A percentile compares a stretch with the other conserved stretches of the same genome.
Conservation (phyloP, 2,797 vertebrate genomes). For the Euthynnus affinis region DNA sequence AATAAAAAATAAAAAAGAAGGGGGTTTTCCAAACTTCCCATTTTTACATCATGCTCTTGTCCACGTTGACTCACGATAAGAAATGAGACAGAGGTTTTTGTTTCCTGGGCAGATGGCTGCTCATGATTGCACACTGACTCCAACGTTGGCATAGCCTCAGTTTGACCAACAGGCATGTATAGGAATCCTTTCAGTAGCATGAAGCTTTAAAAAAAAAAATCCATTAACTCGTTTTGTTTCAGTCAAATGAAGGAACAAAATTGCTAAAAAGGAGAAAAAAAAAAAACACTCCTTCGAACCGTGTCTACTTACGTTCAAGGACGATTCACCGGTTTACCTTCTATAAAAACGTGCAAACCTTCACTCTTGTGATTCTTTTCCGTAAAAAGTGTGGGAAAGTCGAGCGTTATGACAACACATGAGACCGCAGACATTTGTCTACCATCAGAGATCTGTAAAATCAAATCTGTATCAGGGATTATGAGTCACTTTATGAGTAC, state of each 20-base stretch:
- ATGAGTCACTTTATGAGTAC: too few species aligned
- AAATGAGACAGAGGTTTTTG: constrained; percentile 12
- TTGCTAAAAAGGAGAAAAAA: constrained; percentile 4
- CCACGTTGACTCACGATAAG: constrained; percentile 6
- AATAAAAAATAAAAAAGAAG: too few species aligned
- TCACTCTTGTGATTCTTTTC: not conserved
- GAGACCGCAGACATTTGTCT: not conserved
- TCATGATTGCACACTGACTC: not conserved
- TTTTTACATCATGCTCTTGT: constrained; percentile 35
- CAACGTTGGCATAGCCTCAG: not conserved
- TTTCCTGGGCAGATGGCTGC: not conserved
- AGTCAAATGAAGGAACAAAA: not conserved
- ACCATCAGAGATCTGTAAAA: too few species aligned
- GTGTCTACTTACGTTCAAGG: too few species aligned
- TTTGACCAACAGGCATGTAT: too few species aligned
- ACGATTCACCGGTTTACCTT: too few species aligned
- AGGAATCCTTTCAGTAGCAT: not conserved
- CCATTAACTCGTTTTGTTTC: not conserved
- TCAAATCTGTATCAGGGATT: too few species aligned
- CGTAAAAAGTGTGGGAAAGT: not conserved
- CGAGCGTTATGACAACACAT: not conserved
- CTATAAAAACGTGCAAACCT: not conserved
- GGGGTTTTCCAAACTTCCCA: constrained; percentile 69
- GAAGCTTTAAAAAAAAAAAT: constrained; percentile 1
- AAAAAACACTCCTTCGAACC: not conserved